Conservation (phyloP, 2,797 vertebrate genomes). For the Momotus momota region DNA sequence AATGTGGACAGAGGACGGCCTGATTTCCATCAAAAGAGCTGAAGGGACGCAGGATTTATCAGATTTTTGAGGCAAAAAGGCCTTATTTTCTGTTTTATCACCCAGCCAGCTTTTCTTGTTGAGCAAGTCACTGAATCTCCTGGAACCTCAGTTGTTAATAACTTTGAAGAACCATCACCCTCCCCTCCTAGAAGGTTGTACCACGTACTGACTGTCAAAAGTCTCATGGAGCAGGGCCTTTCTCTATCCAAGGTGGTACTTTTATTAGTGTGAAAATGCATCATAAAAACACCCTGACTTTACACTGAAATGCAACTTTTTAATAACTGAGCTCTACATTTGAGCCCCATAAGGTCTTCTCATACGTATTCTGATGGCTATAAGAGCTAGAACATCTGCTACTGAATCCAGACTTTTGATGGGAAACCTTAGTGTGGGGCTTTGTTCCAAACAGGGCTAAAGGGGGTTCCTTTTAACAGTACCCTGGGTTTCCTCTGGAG, state of each 20-base stretch:
- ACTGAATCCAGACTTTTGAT: background rate
- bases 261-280: background rate
- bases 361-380: background rate
- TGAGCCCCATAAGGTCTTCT: background rate
- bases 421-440: background rate
- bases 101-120: background rate
- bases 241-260: background rate
- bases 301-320: background rate
- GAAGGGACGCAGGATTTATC: background rate
- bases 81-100: background rate
- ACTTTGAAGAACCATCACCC: background rate
- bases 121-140: background rate
- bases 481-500: background rate
- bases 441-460: background rate
- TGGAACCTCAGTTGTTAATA: background rate
- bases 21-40: background rate
- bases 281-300: background rate
- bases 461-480: background rate
- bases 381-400: background rate
- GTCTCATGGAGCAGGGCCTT: background rate
- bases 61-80: background rate
- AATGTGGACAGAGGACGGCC: background rate
- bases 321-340: background rate
- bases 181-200: background rate
- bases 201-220: accelerated